A percentile compares a stretch with the other conserved stretches of the same genome.
Evolutionary conservation across 92 coral and sea anemone species (phyloP).

Genomic region (Pocillopora meandrina): DNA sequence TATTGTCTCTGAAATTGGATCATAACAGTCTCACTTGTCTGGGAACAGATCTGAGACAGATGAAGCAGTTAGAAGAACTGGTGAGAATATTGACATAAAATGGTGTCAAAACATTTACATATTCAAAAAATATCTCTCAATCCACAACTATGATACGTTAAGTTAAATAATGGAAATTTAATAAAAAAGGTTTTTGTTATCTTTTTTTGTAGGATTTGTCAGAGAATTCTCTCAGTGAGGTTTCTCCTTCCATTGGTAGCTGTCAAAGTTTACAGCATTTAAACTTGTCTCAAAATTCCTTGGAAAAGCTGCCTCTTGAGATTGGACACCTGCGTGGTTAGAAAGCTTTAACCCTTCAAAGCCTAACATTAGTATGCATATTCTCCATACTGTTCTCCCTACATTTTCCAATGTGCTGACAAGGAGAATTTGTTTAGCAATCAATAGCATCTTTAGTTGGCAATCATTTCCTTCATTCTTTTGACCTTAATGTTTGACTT

Average conservation of each 20-base stretch:
- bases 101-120: too few relatives aligned
- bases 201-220: conserved; percentile 78
- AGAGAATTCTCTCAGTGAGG: conserved; percentile 62
- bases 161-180: too few relatives aligned
- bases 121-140: too few relatives aligned
- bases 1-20: conserved; percentile 78
- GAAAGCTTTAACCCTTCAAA: background rate
- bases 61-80: conserved; percentile 87
- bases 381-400: too few relatives aligned
- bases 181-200: background rate
- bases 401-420: too few relatives aligned
- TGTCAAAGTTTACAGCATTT: conserved; percentile 73
- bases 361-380: too few relatives aligned
- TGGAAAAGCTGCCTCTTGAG: conserved; percentile 69
- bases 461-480: too few relatives aligned
- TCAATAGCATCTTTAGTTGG: too few relatives aligned
- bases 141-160: too few relatives aligned
- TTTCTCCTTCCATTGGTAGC: conserved; percentile 63
- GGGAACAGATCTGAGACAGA: conserved; percentile 75
- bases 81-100: conserved; percentile 27
- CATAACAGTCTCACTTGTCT: conserved; percentile 78
- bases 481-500: too few relatives aligned
- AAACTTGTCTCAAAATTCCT: conserved; percentile 77
- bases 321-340: conserved; percentile 61
- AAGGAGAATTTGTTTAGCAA: too few relatives aligned